phyloP scores from a whole-genome alignment of 2,888 invertebrate species.

The Oscheius myriophilus region DNA sequence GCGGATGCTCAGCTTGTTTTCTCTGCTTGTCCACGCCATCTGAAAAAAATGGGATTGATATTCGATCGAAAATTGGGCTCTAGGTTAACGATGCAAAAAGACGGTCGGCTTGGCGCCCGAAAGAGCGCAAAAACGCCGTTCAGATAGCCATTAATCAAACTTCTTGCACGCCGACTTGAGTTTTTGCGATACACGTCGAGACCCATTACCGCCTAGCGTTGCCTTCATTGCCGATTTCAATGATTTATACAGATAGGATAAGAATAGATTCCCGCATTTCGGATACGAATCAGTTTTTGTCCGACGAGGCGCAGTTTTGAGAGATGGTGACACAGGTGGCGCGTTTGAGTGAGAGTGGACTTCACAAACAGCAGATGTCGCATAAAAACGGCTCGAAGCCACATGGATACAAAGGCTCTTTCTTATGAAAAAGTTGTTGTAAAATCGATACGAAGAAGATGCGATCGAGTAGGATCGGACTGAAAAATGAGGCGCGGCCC shows the following conservation, averaged over 20 bases:
- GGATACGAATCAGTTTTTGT: no score
- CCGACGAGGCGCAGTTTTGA: background rate
- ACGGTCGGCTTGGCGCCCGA: background rate
- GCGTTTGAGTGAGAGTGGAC: background rate
- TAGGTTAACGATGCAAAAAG: slow-evolving; percentile 22
- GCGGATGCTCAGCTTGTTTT: slow-evolving; percentile 46
- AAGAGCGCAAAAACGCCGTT: slow-evolving; percentile 18
- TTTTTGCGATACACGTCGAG: no score
- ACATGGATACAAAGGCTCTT: slow-evolving; percentile 1
- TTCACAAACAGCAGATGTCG: background rate
- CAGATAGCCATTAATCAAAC: slow-evolving; percentile 19
- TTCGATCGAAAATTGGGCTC: background rate
- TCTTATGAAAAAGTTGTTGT: no score
- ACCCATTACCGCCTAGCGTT: background rate
- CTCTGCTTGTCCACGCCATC: slow-evolving; percentile 31
- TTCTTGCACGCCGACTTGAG: background rate
- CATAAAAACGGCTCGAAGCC: slow-evolving; percentile 14
- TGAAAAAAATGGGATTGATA: slow-evolving; percentile 16
- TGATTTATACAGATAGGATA: slow-evolving; percentile 1
- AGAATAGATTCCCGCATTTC: background rate
- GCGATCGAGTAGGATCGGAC: no score
- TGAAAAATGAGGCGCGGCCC: no score
- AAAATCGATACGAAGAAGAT: no score
- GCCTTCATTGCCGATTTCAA: background rate
- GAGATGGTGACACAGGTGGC: slow-evolving; percentile 20